Conservation (phyloP, 2,113 vertebrate genomes). For the Halichoerus grypus region DNA sequence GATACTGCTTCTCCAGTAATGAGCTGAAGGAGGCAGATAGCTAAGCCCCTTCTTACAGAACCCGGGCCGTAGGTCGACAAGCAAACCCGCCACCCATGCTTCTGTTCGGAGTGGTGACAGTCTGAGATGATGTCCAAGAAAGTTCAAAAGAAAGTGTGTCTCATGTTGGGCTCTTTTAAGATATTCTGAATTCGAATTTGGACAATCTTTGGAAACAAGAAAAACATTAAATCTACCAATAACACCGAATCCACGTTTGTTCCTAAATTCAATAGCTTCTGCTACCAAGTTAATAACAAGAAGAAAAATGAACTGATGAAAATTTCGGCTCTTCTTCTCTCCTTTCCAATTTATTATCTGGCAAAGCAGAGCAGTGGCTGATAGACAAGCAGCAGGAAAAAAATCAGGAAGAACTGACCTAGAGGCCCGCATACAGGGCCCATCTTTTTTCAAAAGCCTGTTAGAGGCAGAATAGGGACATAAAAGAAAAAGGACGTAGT, state of each 20-base stretch:
- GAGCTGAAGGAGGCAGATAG: not conserved
- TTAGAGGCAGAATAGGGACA: not conserved
- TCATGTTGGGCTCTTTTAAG: not conserved
- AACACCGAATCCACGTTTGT: conserved; percentile 24
- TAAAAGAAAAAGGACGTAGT: conserved; percentile 19
- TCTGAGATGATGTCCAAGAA: not conserved
- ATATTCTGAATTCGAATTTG: conserved; percentile 2
- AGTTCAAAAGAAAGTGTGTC: conserved; percentile 34
- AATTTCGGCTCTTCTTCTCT: conserved; percentile 55
- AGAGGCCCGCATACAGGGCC: not conserved
- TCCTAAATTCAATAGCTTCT: conserved; percentile 57
- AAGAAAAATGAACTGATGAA: conserved; percentile 51
- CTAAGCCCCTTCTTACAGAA: not conserved
- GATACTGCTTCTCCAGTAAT: not conserved
- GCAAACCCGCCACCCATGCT: not conserved
- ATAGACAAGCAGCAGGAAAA: not conserved
- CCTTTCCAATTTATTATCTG: conserved; percentile 46
- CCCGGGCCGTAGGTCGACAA: not conserved
- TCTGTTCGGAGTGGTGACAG: not conserved
- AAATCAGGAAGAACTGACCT: not conserved
- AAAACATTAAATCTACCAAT: conserved; percentile 39
- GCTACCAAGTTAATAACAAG: conserved; percentile 55
- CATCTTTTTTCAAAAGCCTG: not conserved
- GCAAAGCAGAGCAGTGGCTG: not conserved
- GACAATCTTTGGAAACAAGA: not conserved